A percentile compares a stretch with the other conserved stretches of the same genome.
Evolutionary conservation across 2,797 vertebrate genomes (phyloP).

Genomic region (Cercopithecus neglectus): DNA sequence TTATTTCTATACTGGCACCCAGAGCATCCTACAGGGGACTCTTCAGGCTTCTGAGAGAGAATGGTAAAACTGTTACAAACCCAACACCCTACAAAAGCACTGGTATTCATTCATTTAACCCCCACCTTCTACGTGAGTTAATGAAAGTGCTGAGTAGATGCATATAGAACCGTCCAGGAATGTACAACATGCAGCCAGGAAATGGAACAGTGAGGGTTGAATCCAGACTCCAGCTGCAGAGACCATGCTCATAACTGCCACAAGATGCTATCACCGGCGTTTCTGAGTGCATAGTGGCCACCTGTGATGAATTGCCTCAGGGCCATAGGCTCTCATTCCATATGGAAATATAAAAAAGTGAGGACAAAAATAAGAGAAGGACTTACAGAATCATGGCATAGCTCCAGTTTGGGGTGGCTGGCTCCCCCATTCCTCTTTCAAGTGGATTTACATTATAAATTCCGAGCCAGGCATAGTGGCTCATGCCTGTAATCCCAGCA

Average conservation of each 20-base stretch:
- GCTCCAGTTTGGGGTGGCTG: not conserved
- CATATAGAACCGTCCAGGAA: not conserved
- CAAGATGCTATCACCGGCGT: not conserved
- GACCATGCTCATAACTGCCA: not conserved
- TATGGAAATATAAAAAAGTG: not conserved
- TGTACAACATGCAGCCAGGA: not conserved
- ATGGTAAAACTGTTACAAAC: not conserved
- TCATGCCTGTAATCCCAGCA: not conserved
- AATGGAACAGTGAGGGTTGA: not conserved
- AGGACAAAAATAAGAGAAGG: not conserved
- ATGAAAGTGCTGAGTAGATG: not conserved
- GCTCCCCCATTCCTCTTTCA: not conserved
- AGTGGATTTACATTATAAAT: not conserved
- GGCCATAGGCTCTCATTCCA: not conserved
- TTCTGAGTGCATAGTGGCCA: not conserved
- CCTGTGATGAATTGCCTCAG: not conserved
- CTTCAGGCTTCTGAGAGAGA: not conserved
- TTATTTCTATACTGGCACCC: not conserved
- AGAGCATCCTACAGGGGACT: not conserved
- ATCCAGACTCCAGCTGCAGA: not conserved
- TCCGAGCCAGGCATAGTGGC: not conserved
- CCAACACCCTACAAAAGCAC: not conserved
- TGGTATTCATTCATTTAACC: not conserved
- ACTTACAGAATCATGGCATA: not conserved
- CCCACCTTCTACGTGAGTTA: not conserved